These are phyloP conservation scores for Solea senegalensis DNA, from an alignment of 2,113 vertebrate species.

Conservation along the genomic window DNA sequence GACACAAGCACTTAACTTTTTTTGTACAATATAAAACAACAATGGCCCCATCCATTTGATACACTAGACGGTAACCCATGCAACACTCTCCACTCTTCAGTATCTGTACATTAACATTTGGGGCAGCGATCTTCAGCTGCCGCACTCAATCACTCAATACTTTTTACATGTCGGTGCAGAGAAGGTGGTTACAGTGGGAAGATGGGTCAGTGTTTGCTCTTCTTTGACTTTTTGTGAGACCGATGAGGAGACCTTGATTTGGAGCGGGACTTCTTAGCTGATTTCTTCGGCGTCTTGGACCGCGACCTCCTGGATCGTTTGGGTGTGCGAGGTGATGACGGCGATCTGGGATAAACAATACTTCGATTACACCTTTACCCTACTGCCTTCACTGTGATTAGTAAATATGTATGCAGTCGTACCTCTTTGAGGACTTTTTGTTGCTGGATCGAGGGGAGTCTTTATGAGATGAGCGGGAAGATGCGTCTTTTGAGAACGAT, in stretches of 20 bases:
- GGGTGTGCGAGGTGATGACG: slow-evolving; percentile 94
- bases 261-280: slow-evolving; percentile 96
- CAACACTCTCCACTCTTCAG: slow-evolving; percentile 82
- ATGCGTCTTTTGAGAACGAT: slow-evolving; percentile 90
- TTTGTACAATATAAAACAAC: slow-evolving; percentile 83
- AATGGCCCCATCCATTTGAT: slow-evolving; percentile 58
- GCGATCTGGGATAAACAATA: slow-evolving; percentile 82
- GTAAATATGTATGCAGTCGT: slow-evolving; percentile 13
- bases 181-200: slow-evolving; percentile 11
- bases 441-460: slow-evolving; percentile 93
- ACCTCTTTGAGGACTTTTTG: slow-evolving; percentile 96
- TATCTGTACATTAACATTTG: slow-evolving; percentile 83
- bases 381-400: too few relatives aligned
- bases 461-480: slow-evolving; percentile 91
- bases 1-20: slow-evolving; percentile 67
- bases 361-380: background rate
- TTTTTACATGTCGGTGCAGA: slow-evolving; percentile 83
- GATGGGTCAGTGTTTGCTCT: slow-evolving; percentile 95
- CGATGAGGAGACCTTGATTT: slow-evolving; percentile 96
- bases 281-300: slow-evolving; percentile 96
- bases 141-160: slow-evolving; percentile 68
- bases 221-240: slow-evolving; percentile 99
- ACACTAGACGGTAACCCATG: slow-evolving; percentile 68
- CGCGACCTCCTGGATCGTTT: slow-evolving; percentile 94
- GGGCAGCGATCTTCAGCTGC: slow-evolving; percentile 87